A percentile compares a stretch with the other conserved stretches of the same genome.
Evolutionary conservation across 2,113 vertebrate genomes (phyloP).

Genomic region (Ochotona curzoniae): DNA sequence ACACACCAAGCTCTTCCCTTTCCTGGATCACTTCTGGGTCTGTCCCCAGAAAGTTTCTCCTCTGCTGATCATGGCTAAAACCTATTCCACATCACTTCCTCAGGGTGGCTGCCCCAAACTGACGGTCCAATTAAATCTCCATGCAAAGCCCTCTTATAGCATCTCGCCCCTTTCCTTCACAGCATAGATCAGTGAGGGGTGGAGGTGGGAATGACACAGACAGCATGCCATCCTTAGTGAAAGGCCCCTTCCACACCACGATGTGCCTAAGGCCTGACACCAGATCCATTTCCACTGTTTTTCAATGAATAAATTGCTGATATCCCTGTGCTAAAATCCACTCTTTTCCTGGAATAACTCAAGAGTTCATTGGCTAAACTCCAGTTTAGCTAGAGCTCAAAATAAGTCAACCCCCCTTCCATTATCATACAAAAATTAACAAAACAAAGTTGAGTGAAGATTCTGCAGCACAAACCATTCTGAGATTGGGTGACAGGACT

Average conservation of each 20-base stretch:
- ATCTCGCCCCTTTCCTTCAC: background rate
- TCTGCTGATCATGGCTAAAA: background rate
- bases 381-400: slow-evolving; percentile 11
- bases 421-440: background rate
- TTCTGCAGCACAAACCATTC: slow-evolving; percentile 16
- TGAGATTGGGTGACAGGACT: background rate
- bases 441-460: background rate
- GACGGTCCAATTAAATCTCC: background rate
- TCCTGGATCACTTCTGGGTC: background rate
- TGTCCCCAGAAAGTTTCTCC: background rate
- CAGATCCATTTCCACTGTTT: background rate
- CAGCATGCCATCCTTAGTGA: background rate
- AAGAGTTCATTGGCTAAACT: background rate
- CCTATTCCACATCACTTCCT: background rate
- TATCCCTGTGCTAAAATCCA: background rate
- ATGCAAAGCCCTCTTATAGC: background rate
- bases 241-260: background rate
- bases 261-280: no score
- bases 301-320: background rate
- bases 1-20: background rate
- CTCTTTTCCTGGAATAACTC: background rate
- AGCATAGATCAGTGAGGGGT: no score
- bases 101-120: background rate
- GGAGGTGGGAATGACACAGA: background rate
- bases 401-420: background rate